Evolutionary conservation across 2,113 vertebrate species (phyloP).

Genomic region (Patagioenas fasciata): DNA sequence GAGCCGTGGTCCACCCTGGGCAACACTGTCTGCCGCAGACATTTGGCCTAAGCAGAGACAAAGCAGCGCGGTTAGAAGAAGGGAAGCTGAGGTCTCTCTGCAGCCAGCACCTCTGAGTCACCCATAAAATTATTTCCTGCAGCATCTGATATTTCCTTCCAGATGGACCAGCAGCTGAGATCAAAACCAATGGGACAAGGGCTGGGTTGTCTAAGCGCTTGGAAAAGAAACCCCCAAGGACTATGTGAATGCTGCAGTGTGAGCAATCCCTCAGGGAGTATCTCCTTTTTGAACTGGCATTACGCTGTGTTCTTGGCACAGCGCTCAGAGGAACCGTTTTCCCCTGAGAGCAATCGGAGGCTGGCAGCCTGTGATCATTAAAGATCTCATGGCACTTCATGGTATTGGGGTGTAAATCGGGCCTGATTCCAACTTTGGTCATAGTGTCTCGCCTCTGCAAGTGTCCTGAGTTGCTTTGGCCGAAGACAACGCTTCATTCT

Average conservation of each 20-base stretch:
- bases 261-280: not conserved
- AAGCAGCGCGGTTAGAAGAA: slow-evolving; percentile 40
- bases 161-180: slow-evolving; percentile 61
- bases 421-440: not conserved
- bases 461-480: not conserved
- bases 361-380: not conserved
- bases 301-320: slow-evolving; percentile 13
- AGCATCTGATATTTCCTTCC: slow-evolving; percentile 58
- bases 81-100: slow-evolving; percentile 15
- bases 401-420: not conserved
- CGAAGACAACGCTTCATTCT: not conserved
- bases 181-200: slow-evolving; percentile 60
- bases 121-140: slow-evolving; percentile 57
- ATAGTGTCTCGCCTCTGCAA: not conserved
- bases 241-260: not conserved
- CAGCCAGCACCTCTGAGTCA: slow-evolving; percentile 49
- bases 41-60: slow-evolving; percentile 82
- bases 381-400: not conserved
- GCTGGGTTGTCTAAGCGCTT: slow-evolving; percentile 45
- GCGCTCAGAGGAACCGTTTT: not conserved
- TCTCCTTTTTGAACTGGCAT: slow-evolving; percentile 1
- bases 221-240: slow-evolving; percentile 31
- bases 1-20: slow-evolving; percentile 90
- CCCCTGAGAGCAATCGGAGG: not conserved
- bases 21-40: slow-evolving; percentile 95